Conservation (phyloP, 2,113 vertebrate species). For the Phalacrocorax brasilianus region DNA sequence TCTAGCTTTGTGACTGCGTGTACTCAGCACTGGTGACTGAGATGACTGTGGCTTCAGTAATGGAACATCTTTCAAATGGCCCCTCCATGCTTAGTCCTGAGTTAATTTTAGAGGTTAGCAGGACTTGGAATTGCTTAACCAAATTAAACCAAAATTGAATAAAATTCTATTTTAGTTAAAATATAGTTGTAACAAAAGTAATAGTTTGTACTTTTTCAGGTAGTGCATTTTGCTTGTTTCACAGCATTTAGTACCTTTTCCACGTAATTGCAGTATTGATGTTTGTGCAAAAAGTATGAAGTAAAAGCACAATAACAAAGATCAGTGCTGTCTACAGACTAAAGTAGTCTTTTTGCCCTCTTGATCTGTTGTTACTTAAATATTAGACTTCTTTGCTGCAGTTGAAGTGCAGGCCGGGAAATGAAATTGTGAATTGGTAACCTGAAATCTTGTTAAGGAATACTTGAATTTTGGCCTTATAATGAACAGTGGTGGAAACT, state of each 20-base stretch:
- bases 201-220: neutral
- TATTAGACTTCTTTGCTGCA: neutral
- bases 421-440: neutral
- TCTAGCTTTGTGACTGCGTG: neutral
- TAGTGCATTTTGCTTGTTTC: neutral
- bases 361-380: neutral
- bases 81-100: neutral
- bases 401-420: neutral
- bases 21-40: neutral
- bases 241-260: neutral
- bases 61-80: neutral
- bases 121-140: neutral
- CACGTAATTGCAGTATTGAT: neutral
- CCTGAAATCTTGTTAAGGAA: neutral
- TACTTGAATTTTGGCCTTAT: neutral
- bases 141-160: neutral
- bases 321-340: neutral
- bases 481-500: neutral
- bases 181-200: neutral
- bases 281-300: neutral
- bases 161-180: neutral
- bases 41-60: neutral
- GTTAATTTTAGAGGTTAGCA: neutral
- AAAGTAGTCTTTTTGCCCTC: neutral
- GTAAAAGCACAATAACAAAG: neutral